Conservation (phyloP, 2,888 invertebrate species). For the Sarcophaga caerulescens region DNA sequence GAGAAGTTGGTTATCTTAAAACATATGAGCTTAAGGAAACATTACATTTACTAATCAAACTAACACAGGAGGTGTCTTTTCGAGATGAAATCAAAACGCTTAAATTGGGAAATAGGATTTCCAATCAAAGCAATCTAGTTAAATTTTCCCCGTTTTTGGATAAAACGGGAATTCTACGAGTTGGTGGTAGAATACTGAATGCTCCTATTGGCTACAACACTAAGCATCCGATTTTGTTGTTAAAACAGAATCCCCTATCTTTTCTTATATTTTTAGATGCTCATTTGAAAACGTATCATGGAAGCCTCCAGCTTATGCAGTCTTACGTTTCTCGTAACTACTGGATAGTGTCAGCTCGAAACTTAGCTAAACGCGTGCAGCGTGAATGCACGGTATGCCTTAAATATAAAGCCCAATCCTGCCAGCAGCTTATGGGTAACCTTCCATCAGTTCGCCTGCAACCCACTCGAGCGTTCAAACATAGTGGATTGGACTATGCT, state of each 20-base stretch:
- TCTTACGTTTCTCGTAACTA: slow-evolving; percentile 49
- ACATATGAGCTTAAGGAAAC: slow-evolving; percentile 16
- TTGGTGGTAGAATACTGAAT: slow-evolving; percentile 60
- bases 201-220: slow-evolving; percentile 11
- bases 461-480: slow-evolving; percentile 38
- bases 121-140: slow-evolving; percentile 16
- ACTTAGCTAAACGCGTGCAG: slow-evolving; percentile 2
- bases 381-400: slow-evolving; percentile 1
- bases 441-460: slow-evolving; percentile 48
- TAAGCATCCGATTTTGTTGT: slow-evolving; percentile 36
- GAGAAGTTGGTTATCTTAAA: slow-evolving; percentile 37
- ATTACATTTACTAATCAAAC: slow-evolving; percentile 6
- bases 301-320: slow-evolving; percentile 19
- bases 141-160: slow-evolving; percentile 60
- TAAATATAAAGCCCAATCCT: slow-evolving; percentile 15
- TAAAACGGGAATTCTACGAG: slow-evolving; percentile 22
- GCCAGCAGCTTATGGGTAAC: slow-evolving; percentile 34
- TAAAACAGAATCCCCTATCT: too few species aligned
- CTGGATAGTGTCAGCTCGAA: slow-evolving; percentile 1
- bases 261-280: too few species aligned
- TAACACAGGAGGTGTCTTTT: slow-evolving; percentile 14
- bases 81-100: background rate
- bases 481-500: slow-evolving; percentile 57
- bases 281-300: too few species aligned
- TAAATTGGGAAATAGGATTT: slow-evolving; percentile 4